Conservation (phyloP, 2,888 invertebrate genomes). For the Lasioglossum calceatum region DNA sequence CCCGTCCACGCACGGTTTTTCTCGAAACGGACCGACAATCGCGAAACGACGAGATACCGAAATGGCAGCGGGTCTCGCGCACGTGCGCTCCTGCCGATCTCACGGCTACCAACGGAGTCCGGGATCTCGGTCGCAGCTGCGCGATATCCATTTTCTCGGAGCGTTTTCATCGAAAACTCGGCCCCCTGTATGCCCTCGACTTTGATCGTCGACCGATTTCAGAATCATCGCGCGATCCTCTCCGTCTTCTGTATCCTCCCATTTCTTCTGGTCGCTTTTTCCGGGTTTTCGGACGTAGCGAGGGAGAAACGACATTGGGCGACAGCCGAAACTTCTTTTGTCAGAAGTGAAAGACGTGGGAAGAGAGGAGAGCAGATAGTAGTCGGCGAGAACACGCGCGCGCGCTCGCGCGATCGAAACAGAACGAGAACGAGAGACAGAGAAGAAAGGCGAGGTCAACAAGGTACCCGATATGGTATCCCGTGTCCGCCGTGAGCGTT, state of each 20-base stretch:
- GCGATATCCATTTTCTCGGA: neutral
- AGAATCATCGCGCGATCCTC: neutral
- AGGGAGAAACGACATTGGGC: conserved; percentile 59
- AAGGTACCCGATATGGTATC: conserved; percentile 84
- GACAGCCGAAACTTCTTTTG: conserved; percentile 65
- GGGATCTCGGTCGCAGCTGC: neutral
- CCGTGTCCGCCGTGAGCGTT: conserved; percentile 80
- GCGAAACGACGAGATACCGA: conserved; percentile 40
- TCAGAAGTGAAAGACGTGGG: conserved; percentile 68
- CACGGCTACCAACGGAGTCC: neutral
- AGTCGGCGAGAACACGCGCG: conserved; percentile 35
- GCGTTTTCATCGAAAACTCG: neutral
- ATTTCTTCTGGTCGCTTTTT: neutral
- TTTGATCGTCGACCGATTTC: neutral
- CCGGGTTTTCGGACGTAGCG: neutral
- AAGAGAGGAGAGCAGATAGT: conserved; percentile 61
- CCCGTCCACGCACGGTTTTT: conserved; percentile 37
- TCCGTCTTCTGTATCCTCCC: neutral
- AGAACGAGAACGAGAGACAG: conserved; percentile 57
- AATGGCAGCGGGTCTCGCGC: conserved; percentile 33
- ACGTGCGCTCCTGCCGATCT: conserved; percentile 13
- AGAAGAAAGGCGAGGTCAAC: conserved; percentile 82
- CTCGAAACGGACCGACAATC: conserved; percentile 30
- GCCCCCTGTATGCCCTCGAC: neutral
- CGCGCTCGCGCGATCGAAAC: conserved; percentile 42